These are phyloP conservation scores for Alcedo quadribrachys DNA, from an alignment of 2,797 vertebrate genomes.

Conservation along the genomic window DNA sequence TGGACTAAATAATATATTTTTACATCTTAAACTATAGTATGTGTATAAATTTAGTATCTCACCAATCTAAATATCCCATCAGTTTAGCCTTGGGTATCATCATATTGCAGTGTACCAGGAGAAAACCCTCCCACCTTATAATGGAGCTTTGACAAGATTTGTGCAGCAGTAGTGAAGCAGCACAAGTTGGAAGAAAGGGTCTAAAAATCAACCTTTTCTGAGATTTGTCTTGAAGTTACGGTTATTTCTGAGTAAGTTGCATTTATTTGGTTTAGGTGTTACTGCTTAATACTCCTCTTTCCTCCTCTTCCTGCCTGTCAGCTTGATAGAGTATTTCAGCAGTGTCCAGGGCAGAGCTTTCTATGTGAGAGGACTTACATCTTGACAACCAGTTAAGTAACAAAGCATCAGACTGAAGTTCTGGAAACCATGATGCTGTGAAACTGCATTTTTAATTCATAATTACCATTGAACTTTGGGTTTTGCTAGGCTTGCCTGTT, in stretches of 20 bases:
- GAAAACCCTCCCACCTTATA: background rate
- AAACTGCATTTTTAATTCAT: background rate
- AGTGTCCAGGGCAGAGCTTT: background rate
- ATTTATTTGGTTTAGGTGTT: background rate
- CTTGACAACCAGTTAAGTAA: background rate
- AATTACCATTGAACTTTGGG: constrained; percentile 4
- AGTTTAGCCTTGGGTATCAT: background rate
- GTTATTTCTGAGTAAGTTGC: background rate
- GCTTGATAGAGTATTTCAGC: background rate
- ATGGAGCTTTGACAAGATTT: background rate
- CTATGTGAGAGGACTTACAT: background rate
- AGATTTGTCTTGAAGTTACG: background rate
- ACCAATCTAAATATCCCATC: constrained; percentile 16
- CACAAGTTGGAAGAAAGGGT: background rate
- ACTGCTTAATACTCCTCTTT: background rate
- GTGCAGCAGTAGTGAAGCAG: background rate
- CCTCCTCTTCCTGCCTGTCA: background rate
- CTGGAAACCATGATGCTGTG: background rate
- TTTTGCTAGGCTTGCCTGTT: constrained; percentile 23
- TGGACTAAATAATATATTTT: constrained; percentile 33
- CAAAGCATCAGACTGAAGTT: background rate
- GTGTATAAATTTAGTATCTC: background rate
- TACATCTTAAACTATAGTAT: constrained; percentile 27
- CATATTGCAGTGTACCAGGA: background rate
- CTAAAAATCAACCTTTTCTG: background rate